These are phyloP conservation scores for Enteromius fasciolatus DNA, from an alignment of 2,797 vertebrate genomes.

Conservation along the genomic window DNA sequence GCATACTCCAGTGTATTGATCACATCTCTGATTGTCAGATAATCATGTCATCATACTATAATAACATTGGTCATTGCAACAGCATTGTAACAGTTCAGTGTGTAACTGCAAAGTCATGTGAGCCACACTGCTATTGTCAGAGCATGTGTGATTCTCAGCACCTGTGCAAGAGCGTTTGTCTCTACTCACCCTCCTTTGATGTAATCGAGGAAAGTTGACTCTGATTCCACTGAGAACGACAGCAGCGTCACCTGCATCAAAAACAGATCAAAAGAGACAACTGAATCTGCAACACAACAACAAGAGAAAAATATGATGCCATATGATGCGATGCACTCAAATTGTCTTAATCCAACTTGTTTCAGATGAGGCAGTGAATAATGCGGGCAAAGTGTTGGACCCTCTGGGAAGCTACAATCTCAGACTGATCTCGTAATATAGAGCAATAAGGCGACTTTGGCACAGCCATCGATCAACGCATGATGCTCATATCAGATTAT, in stretches of 20 bases:
- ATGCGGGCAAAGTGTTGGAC: slow-evolving; percentile 14
- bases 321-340: slow-evolving; percentile 30
- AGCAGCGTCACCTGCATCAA: slow-evolving; percentile 88
- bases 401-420: slow-evolving; percentile 29
- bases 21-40: neutral
- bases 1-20: neutral
- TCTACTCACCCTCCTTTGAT: slow-evolving; percentile 94
- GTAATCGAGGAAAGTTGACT: slow-evolving; percentile 95
- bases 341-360: slow-evolving; percentile 5
- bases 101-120: neutral
- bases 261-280: slow-evolving; percentile 38
- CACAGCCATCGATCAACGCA: slow-evolving; percentile 49
- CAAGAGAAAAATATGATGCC: neutral
- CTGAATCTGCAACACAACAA: neutral
- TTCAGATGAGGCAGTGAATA: slow-evolving; percentile 40
- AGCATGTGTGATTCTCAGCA: neutral
- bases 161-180: neutral
- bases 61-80: neutral
- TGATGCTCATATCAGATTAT: slow-evolving; percentile 48
- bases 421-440: slow-evolving; percentile 33
- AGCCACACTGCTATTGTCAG: neutral
- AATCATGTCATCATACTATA: neutral
- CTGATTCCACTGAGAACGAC: slow-evolving; percentile 92
- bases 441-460: slow-evolving; percentile 43
- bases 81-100: no score